Evolutionary conservation across 1,140 invertebrate species (phyloP), one percentile per base, ranked within the genome.

Genomic region (Lucilia cuprina): DNA sequence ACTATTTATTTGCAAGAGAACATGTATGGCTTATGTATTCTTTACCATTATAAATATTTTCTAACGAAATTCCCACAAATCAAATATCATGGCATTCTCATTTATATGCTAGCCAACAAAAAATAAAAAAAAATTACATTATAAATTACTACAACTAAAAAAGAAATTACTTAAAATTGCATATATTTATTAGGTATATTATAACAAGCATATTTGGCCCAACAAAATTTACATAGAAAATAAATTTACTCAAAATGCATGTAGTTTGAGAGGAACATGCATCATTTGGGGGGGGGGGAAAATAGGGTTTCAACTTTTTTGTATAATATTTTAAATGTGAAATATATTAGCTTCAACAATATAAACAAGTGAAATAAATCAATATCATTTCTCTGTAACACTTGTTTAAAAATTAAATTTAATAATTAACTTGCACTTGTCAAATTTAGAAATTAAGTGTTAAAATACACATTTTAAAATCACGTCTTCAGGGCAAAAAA

Each of bases 151-250:
- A 70, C 65, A 19, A 17, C 13, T 60, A 70, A 21, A 70, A 70
- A 21, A 25, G n/a, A 70, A 70, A 19, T 70, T 21, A 70, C n/a
- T 19, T 70, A 19, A 70, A 70, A 70, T 19, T 9, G 12, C 50
- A 55, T 12, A 12, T 55, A 10, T 9, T 19, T 19, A 17, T 30
- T 30, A 17, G 3, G 55, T 60, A 14, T n/a, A 60, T 3, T 60
- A 14, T 41, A 60, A 60, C 50, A 60, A 60, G 50, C 13, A 60
- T 30, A 30, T 41, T 60, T 17, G 14, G 10, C 5, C 19, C 65
- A 70, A 70, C 17, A 21, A 70, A 70, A 70, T 70, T 70, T 70
- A 25, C 65, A 70, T 70, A 70, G 9, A n/a, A 70, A 70, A 70
- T 70, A 70, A 70, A 70, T 70, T 70, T 70, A 10, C 41, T 60